Evolutionary conservation across 2,113 vertebrate species (phyloP), one percentile per base, ranked within the genome.

Genomic region (Sander lucioperca): DNA sequence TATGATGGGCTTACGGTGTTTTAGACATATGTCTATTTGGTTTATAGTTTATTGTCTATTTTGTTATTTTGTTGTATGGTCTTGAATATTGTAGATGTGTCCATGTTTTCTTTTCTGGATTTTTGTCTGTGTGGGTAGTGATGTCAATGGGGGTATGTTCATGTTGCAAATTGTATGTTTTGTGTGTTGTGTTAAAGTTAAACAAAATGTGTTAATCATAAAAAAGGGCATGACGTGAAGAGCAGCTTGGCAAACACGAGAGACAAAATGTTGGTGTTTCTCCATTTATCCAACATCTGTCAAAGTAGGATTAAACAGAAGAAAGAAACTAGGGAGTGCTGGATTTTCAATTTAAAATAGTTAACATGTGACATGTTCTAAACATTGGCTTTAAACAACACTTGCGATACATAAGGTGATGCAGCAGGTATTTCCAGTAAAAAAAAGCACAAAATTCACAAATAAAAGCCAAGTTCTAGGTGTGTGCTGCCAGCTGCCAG

Each of bases 161-260:
- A 33, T 33, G 6, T 33, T 33, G 1, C 33, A 33, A 6, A 33
- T 33, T 33, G 33, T 33, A 33, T 33, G 33, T 33, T 33, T 33
- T 33, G 33, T 33, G 33, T 33, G 33, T 33, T 33, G 33, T 33
- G 33, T 33, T 33, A 33, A 33, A 33, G 33, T 33, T 33, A 33
- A 33, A 33, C 33, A 33, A 6, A 33, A 33, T 33, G 6, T 33
- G 33, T 33, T 33, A 33, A 33, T 33, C 33, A 33, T 33, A 1
- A 33, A 33, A 33, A 33, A 33, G 43, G 23, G 45, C 45, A 64
- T 4, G 30, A 62, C 2, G 19, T 57, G 53, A 77, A 12, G 21
- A 80, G 10, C 54, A 57, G 56, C 36, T 63, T 65, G 30, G 68
- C 36, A 33, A 43, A 69, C 69, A 48, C 15, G 1, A 61, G 30